These are phyloP conservation scores for Aldrovandia affinis DNA, from an alignment of 2,797 vertebrate species.

Conservation along the genomic window DNA sequence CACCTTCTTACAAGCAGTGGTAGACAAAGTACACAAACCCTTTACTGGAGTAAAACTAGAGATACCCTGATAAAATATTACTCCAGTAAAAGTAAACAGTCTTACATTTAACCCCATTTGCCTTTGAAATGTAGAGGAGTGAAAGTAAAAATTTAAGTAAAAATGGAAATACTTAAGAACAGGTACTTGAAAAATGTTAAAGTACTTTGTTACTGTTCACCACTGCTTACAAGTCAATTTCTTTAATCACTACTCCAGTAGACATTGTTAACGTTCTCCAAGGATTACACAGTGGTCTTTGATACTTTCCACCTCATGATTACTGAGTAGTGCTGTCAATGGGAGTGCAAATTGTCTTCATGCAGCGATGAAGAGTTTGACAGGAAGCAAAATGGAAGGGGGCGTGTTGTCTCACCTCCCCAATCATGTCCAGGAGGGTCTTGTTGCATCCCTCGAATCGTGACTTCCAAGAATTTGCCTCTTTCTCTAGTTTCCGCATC, in stretches of 20 bases:
- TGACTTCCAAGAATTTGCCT: slow-evolving; percentile 91
- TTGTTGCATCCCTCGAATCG: slow-evolving; percentile 96
- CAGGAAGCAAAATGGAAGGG: background rate
- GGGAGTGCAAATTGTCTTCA: background rate
- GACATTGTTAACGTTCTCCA: background rate
- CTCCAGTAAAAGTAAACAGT: too few species aligned
- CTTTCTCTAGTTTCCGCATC: slow-evolving; percentile 97
- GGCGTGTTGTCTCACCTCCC: slow-evolving; percentile 81
- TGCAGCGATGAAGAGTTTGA: background rate
- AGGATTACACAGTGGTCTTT: background rate
- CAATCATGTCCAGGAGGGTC: slow-evolving; percentile 91
- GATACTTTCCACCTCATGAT: background rate
- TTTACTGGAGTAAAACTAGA: too few species aligned
- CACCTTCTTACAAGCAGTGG: too few species aligned
- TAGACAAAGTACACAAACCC: too few species aligned
- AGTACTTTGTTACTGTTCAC: too few species aligned
- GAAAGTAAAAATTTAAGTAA: too few species aligned
- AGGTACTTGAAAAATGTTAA: too few species aligned
- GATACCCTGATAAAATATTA: too few species aligned
- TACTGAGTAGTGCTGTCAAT: background rate
- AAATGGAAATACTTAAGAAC: too few species aligned
- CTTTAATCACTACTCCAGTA: background rate
- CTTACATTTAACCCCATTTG: too few species aligned
- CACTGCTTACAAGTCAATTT: background rate
- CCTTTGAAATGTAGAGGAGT: too few species aligned